Evolutionary conservation across 2,888 invertebrate genomes (phyloP).

Genomic region (Calliscelio sp.): DNA sequence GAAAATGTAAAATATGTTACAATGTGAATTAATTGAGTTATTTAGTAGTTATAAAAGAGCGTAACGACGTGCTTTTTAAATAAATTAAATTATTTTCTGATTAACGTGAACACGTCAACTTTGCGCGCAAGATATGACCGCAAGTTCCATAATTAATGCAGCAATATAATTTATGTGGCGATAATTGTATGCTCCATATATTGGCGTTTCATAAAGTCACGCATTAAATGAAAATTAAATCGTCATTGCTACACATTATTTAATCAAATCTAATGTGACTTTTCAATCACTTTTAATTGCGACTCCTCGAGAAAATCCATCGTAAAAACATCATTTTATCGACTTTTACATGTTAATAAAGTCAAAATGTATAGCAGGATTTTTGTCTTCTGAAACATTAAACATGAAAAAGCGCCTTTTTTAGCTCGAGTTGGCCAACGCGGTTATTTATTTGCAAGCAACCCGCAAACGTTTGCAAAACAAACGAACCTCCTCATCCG

Average conservation of each 20-base stretch:
- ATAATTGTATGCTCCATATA: constrained; percentile 26
- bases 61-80: no score
- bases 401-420: no score
- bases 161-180: constrained; percentile 37
- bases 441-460: constrained; percentile 10
- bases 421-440: not conserved
- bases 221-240: constrained; percentile 21
- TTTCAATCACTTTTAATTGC: no score
- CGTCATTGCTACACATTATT: not conserved
- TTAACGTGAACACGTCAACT: not conserved
- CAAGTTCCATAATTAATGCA: constrained; percentile 44
- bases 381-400: no score
- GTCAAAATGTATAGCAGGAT: no score
- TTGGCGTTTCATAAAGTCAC: constrained; percentile 34
- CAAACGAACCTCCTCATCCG: constrained; percentile 22
- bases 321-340: no score
- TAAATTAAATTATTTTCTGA: not conserved
- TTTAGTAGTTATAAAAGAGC: no score
- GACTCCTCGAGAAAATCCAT: no score
- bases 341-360: no score
- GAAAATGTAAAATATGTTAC: no score
- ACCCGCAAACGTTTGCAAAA: constrained; percentile 9
- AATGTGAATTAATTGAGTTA: no score
- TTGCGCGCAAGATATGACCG: not conserved
- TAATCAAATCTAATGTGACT: no score